phyloP scores from a whole-genome alignment of 2,797 vertebrate species.

The Atherinosoma microstoma region DNA sequence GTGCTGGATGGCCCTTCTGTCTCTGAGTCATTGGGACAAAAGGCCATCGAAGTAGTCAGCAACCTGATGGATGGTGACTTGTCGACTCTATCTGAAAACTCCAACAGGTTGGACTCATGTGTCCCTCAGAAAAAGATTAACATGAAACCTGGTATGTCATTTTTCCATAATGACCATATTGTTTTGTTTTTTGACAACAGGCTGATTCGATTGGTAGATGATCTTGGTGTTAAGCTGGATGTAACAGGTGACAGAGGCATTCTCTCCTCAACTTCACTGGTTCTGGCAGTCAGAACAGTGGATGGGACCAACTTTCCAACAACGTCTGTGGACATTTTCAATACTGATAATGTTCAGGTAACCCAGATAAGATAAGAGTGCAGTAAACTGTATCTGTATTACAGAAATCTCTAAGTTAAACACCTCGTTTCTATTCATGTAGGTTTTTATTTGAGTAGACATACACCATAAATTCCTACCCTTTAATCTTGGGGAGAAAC shows the following conservation, averaged over 20 bases:
- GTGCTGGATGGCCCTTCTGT: conserved; percentile 65
- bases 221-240: conserved; percentile 86
- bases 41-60: conserved; percentile 82
- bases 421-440: background rate
- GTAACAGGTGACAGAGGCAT: conserved; percentile 71
- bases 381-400: background rate
- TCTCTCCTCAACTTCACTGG: conserved; percentile 83
- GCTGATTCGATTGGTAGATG: conserved; percentile 88
- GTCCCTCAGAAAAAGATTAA: background rate
- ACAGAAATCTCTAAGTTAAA: background rate
- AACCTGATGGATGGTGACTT: conserved; percentile 81
- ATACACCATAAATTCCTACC: background rate
- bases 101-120: conserved; percentile 83
- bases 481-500: no score
- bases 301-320: conserved; percentile 81
- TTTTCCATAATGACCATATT: background rate
- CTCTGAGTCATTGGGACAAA: conserved; percentile 67
- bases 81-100: conserved; percentile 73
- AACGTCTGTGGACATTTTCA: conserved; percentile 83
- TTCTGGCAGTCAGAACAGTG: conserved; percentile 85
- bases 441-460: background rate
- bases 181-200: conserved; percentile 70
- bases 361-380: background rate
- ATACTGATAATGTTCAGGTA: conserved; percentile 87
- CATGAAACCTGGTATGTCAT: background rate